Conservation (phyloP, 2,797 vertebrate genomes). For the Ptychobarbus kaznakovi region DNA sequence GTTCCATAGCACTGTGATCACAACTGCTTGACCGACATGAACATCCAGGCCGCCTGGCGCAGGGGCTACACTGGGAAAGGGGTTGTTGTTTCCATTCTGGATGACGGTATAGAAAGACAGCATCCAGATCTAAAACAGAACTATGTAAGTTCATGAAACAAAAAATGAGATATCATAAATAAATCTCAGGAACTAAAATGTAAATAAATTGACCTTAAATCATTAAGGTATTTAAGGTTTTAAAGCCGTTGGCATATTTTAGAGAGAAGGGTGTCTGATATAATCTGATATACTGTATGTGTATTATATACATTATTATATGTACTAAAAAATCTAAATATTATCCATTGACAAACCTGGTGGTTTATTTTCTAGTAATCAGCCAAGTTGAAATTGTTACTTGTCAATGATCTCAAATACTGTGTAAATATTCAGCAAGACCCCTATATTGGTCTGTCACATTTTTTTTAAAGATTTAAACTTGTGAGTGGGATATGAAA, state of each 20-base stretch:
- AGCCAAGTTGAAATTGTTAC: not conserved
- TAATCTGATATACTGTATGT: not conserved
- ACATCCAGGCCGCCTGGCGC: conserved; percentile 90
- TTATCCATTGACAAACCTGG: not conserved
- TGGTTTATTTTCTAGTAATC: not conserved
- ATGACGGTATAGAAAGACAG: conserved; percentile 91
- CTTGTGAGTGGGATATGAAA: not conserved
- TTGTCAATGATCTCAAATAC: not conserved
- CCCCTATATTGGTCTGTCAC: not conserved
- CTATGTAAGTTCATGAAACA: conserved; percentile 84
- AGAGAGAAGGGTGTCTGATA: not conserved
- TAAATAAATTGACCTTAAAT: not conserved
- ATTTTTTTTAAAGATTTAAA: not conserved
- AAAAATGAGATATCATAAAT: no score
- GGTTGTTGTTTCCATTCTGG: conserved; percentile 93
- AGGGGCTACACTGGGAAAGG: conserved; percentile 94
- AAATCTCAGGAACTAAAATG: not conserved
- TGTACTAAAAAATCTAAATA: not conserved
- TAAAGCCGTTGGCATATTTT: no score
- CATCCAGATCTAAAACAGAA: conserved; percentile 94
- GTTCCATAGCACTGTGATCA: conserved; percentile 84
- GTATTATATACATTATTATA: not conserved
- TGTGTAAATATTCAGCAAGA: not conserved
- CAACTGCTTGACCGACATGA: conserved; percentile 88
- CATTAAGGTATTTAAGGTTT: no score